Conservation (phyloP, 2,113 vertebrate species). For the Gymnarchus niloticus region DNA sequence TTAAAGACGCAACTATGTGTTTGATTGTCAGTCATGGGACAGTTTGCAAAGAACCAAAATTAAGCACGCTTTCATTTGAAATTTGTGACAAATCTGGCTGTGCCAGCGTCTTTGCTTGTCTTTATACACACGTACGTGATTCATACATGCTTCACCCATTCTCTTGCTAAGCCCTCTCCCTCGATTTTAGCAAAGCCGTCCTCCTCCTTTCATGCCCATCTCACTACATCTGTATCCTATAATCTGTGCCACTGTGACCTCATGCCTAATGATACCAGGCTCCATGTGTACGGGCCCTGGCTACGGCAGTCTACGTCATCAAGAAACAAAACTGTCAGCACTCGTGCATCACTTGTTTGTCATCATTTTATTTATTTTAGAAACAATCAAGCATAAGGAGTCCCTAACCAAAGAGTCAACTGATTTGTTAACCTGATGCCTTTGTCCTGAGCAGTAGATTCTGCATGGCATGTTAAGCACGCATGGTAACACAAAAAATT, state of each 20-base stretch:
- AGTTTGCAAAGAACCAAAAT: background rate
- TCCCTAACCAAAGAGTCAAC: background rate
- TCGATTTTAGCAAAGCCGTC: background rate
- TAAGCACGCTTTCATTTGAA: background rate
- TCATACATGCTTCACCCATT: background rate
- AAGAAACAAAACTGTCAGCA: background rate
- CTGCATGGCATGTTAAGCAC: background rate
- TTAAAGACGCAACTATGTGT: no score
- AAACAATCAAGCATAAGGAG: background rate
- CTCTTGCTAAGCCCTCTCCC: background rate
- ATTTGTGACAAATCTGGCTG: background rate
- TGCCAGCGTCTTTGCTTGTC: background rate
- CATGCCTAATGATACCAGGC: background rate
- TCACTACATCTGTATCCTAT: background rate
- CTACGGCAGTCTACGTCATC: background rate
- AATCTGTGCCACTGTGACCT: background rate
- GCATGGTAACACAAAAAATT: background rate
- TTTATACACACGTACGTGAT: background rate
- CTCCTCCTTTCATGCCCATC: background rate
- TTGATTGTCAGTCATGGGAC: constrained; percentile 14
- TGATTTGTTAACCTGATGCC: background rate
- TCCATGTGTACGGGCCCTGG: background rate
- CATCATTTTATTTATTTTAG: constrained; percentile 2
- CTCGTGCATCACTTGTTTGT: background rate
- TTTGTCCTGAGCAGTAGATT: background rate